Evolutionary conservation across 2,888 invertebrate species (phyloP), one percentile per base, ranked within the genome.

Genomic region (Nephrocerus scutellatus): DNA sequence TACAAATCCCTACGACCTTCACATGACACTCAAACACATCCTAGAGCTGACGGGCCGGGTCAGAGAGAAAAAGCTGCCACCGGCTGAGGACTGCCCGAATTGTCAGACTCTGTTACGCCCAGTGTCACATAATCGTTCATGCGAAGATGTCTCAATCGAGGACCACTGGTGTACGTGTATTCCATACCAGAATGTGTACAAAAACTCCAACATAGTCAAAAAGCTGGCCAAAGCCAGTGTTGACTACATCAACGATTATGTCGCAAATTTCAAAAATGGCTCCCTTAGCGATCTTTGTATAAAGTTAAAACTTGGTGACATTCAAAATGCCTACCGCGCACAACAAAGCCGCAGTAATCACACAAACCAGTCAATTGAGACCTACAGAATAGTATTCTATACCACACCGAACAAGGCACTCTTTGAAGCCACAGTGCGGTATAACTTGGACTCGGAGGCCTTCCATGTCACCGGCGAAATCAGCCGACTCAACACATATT

Each of bases 101-200:
- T 85, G 86, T 54, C 74, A 74, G 42, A 80, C 79, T 37, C 54
- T 86, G 36, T 76, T 87, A 36, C 59, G 68, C 24, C 69, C 73
- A 19, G 72, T 82, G 3, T 72, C 73, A 10, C 61, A 61, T 22
- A 74, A 75, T 43, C 73, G 87, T 16, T 78, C 79, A 3, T 88
- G 87, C 54, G 66, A 69, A 23, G 79, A 84, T 38, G 79, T 76
- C 6, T 75, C 74, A 2, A 78, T 88, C 35, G 72, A 73, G 7
- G 73, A 77, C 26, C 84, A 84, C 56, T 86, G 85, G 85, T 86
- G 86, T 59, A 79, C 82, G 39, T 87, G 86, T 55, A 74, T 77
- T 37, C 74, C 76, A 16, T 75, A 80, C 52, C 68, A 49, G 14
- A 52, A 44, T 32, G 50, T 65, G 19, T 51, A 57, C 22, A 63